Base-by-base conservation (phyloP, 2,797 vertebrate genomes). In the Sardinella longiceps region DNA sequence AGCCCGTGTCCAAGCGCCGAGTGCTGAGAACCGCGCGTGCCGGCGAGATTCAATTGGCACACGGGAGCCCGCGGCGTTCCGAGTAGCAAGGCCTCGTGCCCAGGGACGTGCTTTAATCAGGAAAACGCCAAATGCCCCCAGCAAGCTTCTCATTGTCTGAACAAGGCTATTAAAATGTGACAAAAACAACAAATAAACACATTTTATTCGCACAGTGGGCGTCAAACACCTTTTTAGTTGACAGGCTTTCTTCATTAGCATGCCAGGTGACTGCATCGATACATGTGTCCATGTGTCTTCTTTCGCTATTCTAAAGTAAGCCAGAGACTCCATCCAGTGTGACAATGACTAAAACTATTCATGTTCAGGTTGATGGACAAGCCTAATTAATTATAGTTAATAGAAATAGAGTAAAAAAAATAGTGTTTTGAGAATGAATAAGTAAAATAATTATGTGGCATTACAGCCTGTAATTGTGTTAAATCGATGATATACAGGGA, bases 171-270 rank as follows among this genome's bases (percentile, higher is more conserved):
- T 94, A 91, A 93, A 93, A 93, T 90, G 87, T 91, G 91, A 92
- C 88, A 90, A 91, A 80, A 89, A 87, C 90, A 92, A 86, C 84
- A 85, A 93, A 92, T 84, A 93, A 92, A 77, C 90, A 91, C 86
- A 90, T 92, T 93, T 93, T 88, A 83, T 93, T 91, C 88, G 86
- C 89, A 90, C 93, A 92, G 92, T 92, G 89, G 91, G 91, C 88
- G 85, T 90, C 86, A 90, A 89, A 91, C 86, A 81, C 83, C 63
- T 85, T 90, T 90, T 89, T 88, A 90, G 90, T 92, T 87, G 18
- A 15, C 18, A n/a, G 56, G 80, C 10, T 25, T 28, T 15, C n/a
- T 81, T 10, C 20, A 28, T 23, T 30, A 20, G 28, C 56, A 45
- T 30, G 5, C 63, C 20, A 23, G 83, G 77, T 81, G 84, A 37